Evolutionary conservation across 2,888 invertebrate species (phyloP).

Genomic region (Polyommatus iphigenia): DNA sequence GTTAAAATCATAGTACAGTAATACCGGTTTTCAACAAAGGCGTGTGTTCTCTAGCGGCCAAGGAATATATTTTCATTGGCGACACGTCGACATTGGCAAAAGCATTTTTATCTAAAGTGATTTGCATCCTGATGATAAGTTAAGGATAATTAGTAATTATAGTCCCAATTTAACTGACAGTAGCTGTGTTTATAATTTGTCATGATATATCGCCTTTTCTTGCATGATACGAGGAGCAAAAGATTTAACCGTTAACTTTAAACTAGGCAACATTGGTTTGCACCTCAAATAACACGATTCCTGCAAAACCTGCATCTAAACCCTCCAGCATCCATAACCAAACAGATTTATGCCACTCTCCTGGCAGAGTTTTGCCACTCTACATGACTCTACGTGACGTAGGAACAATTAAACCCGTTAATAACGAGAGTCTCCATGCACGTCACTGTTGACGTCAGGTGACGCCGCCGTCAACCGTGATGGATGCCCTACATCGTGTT

Average conservation of each 20-base stretch:
- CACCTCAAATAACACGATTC: background rate
- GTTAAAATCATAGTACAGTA: background rate
- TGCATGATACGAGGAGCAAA: no score
- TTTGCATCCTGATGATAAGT: no score
- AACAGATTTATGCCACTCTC: background rate
- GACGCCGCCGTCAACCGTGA: slow-evolving; percentile 8
- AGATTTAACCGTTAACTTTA: background rate
- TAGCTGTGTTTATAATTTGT: no score
- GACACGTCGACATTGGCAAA: no score
- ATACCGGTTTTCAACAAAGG: no score
- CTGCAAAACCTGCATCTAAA: background rate
- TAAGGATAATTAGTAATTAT: no score
- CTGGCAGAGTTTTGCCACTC: background rate
- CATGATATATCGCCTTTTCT: no score
- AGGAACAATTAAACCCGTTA: slow-evolving; percentile 1
- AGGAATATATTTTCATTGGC: no score
- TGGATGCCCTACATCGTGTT: background rate
- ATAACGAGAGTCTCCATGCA: background rate
- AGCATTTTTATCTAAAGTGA: no score
- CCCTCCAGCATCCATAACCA: background rate
- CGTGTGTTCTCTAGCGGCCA: no score
- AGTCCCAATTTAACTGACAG: no score
- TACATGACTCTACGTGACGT: background rate
- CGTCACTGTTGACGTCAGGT: slow-evolving; percentile 12
- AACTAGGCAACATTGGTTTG: background rate